Evolutionary conservation across 2,113 vertebrate species (phyloP).

Genomic region (Plecturocebus donacophilus): DNA sequence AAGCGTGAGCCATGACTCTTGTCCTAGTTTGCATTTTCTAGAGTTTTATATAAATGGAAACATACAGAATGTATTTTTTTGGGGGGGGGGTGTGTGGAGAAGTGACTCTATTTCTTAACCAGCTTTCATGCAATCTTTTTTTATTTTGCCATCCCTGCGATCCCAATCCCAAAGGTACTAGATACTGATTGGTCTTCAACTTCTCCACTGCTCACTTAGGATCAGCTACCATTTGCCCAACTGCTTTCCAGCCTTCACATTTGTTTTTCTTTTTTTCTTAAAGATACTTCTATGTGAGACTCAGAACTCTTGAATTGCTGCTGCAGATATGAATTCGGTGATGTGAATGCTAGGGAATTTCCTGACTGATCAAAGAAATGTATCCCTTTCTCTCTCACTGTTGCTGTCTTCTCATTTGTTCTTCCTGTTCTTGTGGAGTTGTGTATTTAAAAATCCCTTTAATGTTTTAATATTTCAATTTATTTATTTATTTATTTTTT

Average conservation of each 20-base stretch:
- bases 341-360: neutral
- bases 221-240: neutral
- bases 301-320: neutral
- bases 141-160: neutral
- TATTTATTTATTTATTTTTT: too few relatives aligned
- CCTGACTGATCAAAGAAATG: neutral
- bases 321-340: neutral
- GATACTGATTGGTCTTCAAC: neutral
- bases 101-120: neutral
- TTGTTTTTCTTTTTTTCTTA: neutral
- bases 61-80: neutral
- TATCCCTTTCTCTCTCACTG: accelerated
- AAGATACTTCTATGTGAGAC: neutral
- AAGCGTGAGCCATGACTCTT: too few relatives aligned
- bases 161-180: neutral
- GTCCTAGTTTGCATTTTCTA: neutral
- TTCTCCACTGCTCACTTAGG: neutral
- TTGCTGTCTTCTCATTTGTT: neutral
- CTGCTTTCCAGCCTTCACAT: neutral
- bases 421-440: neutral
- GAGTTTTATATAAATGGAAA: neutral
- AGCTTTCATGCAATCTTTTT: neutral
- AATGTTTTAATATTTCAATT: neutral
- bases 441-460: neutral
- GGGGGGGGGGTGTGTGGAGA: too few relatives aligned